A percentile compares a stretch with the other conserved stretches of the same genome.
These are phyloP conservation scores for Aporophyla lueneburgensis DNA, from an alignment of 2,888 invertebrate species.

Conservation along the genomic window DNA sequence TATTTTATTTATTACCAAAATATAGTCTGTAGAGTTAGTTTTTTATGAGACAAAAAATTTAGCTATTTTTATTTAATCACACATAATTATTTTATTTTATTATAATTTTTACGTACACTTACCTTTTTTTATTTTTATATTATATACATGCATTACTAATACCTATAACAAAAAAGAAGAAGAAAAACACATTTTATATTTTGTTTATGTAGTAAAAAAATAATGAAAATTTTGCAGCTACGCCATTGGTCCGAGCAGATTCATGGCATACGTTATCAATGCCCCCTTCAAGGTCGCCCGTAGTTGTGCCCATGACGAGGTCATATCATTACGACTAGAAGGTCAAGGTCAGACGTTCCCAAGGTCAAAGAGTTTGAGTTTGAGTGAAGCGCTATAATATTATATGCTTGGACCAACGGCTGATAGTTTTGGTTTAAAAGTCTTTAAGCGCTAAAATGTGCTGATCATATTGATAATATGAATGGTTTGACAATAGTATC, in stretches of 20 bases:
- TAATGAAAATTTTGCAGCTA: slow-evolving; percentile 80
- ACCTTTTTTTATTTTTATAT: slow-evolving; percentile 10
- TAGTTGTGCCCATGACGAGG: slow-evolving; percentile 82
- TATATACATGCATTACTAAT: slow-evolving; percentile 24
- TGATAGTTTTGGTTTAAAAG: slow-evolving; percentile 69
- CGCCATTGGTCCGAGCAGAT: slow-evolving; percentile 90
- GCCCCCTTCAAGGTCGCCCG: slow-evolving; percentile 88
- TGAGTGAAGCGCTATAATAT: slow-evolving; percentile 77
- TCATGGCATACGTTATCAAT: slow-evolving; percentile 90
- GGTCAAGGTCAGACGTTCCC: slow-evolving; percentile 73
- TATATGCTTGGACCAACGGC: slow-evolving; percentile 89
- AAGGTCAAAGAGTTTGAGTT: slow-evolving; percentile 74
- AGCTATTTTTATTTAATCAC: slow-evolving; percentile 39
- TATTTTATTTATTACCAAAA: slow-evolving; percentile 16
- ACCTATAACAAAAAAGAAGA: neutral
- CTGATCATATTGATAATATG: slow-evolving; percentile 25
- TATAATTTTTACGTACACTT: slow-evolving; percentile 22
- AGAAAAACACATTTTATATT: neutral
- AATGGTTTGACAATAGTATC: slow-evolving; percentile 47
- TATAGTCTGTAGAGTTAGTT: slow-evolving; percentile 49
- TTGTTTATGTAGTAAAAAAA: slow-evolving; percentile 47
- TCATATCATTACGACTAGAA: slow-evolving; percentile 72
- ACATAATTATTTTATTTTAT: slow-evolving; percentile 4
- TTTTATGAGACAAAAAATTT: slow-evolving; percentile 13
- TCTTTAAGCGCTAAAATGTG: slow-evolving; percentile 53